Base-by-base conservation (phyloP, 2,888 invertebrate genomes). In the Neoitamus cyanurus region DNA sequence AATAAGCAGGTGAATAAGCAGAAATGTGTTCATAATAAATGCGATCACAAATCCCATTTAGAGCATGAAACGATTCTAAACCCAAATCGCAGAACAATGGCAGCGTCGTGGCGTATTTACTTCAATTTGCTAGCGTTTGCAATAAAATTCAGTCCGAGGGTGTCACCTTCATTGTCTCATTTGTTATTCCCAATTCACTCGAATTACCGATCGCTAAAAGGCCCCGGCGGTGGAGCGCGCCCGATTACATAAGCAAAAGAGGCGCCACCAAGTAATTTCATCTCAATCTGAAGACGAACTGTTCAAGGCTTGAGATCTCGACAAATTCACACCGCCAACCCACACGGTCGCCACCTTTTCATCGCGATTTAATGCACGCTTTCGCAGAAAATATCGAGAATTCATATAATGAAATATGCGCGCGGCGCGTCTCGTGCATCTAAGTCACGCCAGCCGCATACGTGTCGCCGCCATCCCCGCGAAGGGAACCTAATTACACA, bases 211-310 rank as follows among this genome's bases (percentile, higher is more conserved):
- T 78, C 78, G 31, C 15, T 31, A 48, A 31, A 78, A 78, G n/a
- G 30, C 15, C 48, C 31, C 7, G 28, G 28, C 25, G 34, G 31
- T 48, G 5, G 1, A 78, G 28, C 46, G n/a, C 28, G 42, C 78
- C 30, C 78, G 78, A 78, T 78, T 78, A 30, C 78, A 78, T 78
- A 78, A 46, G n/a, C n/a, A 31, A 70, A 30, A 58, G 25, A 78
- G 78, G 78, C 78, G 78, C 78, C 78, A 78, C 48, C 2, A 78
- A 31, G 48, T 31, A 78, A 78, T 78, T 58, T 78, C 78, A 78
- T 78, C 58, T 48, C 78, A 58, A 48, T 78, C 58, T 58, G 31
- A 78, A 77, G 58, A 48, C 58, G 46, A 48, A 25, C 5, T 78
- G 20, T 25, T 58, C 78, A 78, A 78, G 78, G 78, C 31, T 69